Evolutionary conservation across 2,888 invertebrate species (phyloP), one percentile per base, ranked within the genome.

Genomic region (Heliconius aoede): DNA sequence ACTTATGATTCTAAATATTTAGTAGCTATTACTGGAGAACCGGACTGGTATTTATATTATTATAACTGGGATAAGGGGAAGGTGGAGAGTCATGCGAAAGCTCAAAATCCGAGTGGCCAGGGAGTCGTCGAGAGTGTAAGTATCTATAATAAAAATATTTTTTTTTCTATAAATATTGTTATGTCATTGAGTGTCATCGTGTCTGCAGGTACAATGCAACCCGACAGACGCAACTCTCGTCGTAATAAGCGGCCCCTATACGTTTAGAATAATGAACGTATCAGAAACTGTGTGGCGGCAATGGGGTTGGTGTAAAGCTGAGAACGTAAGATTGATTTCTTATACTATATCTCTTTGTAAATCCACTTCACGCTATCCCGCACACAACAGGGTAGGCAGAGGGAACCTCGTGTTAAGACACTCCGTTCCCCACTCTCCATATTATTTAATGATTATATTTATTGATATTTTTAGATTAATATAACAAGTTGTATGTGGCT

Each of bases 11-110:
- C 97, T 3, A 97, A 97, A 86, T 96, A 96, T 81, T 88, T 99
- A 18, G 96, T 97, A 1, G 96, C 97, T 0, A 96, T 99, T 46
- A 97, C 97, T 0, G 97, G 97, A 4, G 96, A 96, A 79, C 98
- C 98, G 0, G 98, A 98, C 87, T 97, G 97, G 96, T 96, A 95
- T 83, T 93, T 97, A 91, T 95, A 97, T 85, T 96, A 97, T 90
- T 97, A 97, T 94, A 96, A 97, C 86, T 96, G 97, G 96, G 97
- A 97, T 83, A 97, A 96, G 86, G 97, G 97, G 18, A 97, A 97
- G 88, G 95, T 98, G 51, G 97, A 97, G 84, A 97, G 97, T 76
- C 95, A 95, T 75, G 95, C 96, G 0, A 97, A 96, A 88, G 96
- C 97, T 3, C 96, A 95, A 78, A 97, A 96, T 90, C 95, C 96